phyloP scores from a whole-genome alignment of 2,888 invertebrate genomes.

The Pecten maximus region DNA sequence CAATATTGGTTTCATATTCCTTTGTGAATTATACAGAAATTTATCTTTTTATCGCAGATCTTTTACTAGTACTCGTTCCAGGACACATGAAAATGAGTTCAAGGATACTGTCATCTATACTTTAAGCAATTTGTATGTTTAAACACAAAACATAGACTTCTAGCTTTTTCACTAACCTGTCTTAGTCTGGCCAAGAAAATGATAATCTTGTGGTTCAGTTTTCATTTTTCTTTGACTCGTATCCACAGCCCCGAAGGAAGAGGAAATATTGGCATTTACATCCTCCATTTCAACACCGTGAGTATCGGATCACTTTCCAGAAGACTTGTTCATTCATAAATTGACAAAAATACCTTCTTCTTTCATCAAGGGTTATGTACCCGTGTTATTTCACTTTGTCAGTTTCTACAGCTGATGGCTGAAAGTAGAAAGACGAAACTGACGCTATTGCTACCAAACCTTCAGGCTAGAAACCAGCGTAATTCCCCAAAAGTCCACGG shows the following conservation, averaged over 20 bases:
- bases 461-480: slow-evolving; percentile 39
- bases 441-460: background rate
- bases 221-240: background rate
- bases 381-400: background rate
- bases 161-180: slow-evolving; percentile 11
- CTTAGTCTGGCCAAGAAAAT: background rate
- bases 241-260: background rate
- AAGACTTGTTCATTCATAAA: background rate
- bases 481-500: slow-evolving; percentile 47
- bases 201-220: background rate
- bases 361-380: background rate
- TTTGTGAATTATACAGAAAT: background rate
- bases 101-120: too few species aligned
- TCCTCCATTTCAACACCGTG: background rate
- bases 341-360: background rate
- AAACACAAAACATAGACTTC: background rate
- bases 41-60: too few species aligned
- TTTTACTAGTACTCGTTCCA: too few species aligned
- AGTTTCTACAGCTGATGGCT: background rate
- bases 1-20: background rate
- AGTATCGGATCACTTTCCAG: background rate
- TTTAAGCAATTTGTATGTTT: background rate
- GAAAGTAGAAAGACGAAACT: background rate
- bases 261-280: background rate
- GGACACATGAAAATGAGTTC: too few species aligned